These are phyloP conservation scores for Catagonus wagneri DNA, from an alignment of 2,113 vertebrate genomes.

Conservation along the genomic window DNA sequence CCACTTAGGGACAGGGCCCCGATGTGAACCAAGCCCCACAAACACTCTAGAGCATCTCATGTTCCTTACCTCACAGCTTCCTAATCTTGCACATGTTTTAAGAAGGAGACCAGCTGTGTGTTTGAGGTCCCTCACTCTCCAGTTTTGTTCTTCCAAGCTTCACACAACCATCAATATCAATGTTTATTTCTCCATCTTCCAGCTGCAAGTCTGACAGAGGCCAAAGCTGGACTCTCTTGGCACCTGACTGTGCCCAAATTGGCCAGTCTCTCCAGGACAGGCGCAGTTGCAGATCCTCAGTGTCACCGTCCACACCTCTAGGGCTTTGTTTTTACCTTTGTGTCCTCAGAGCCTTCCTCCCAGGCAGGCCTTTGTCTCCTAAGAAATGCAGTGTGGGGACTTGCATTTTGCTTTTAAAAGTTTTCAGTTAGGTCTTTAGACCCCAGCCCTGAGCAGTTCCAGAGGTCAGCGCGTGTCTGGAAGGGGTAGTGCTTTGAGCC, in stretches of 20 bases:
- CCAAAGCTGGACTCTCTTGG: background rate
- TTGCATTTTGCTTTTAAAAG: background rate
- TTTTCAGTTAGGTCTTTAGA: background rate
- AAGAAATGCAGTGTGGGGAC: background rate
- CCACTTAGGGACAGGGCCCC: background rate
- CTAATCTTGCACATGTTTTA: background rate
- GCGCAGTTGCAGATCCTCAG: too few relatives aligned
- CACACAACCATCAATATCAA: too few relatives aligned
- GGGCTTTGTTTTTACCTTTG: background rate
- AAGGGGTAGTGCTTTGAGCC: background rate
- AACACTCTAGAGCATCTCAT: rapidly evolving
- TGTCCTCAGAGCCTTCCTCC: background rate
- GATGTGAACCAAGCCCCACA: rapidly evolving
- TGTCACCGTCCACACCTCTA: rapidly evolving
- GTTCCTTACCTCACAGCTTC: background rate
- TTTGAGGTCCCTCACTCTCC: background rate
- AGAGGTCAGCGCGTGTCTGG: background rate
- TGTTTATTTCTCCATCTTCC: background rate
- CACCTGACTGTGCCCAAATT: rapidly evolving
- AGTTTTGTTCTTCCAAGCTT: background rate
- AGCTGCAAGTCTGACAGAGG: background rate
- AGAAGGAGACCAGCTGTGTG: background rate
- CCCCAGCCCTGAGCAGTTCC: too few relatives aligned
- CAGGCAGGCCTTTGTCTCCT: background rate
- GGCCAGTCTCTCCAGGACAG: too few relatives aligned